A percentile compares a stretch with the other conserved stretches of the same genome.
phyloP scores from a whole-genome alignment of 2,797 vertebrate species.

The Capromys pilorides region DNA sequence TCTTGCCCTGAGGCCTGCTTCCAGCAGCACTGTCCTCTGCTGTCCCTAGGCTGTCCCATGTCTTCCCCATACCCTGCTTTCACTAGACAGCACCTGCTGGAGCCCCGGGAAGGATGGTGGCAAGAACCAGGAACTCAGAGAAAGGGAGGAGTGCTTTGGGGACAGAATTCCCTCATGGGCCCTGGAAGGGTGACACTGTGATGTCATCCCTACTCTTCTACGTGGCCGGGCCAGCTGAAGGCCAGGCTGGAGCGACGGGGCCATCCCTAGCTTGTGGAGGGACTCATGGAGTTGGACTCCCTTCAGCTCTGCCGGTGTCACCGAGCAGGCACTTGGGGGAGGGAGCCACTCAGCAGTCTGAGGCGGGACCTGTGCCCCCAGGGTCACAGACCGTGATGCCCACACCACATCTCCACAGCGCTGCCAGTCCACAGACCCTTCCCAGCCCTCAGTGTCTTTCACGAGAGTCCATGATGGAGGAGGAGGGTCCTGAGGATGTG shows the following conservation, averaged over 20 bases:
- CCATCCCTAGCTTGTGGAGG: neutral
- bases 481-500: neutral
- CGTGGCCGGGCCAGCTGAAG: neutral
- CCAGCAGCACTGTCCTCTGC: fast-evolving
- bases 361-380: neutral
- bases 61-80: neutral
- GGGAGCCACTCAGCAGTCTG: no score
- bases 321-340: neutral
- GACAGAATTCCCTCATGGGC: neutral
- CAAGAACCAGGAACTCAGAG: neutral
- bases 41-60: fast-evolving
- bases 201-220: neutral
- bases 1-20: fast-evolving
- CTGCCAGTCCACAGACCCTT: neutral
- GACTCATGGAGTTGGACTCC: neutral
- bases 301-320: neutral
- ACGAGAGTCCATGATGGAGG: neutral
- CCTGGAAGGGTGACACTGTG: neutral
- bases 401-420: neutral
- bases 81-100: neutral
- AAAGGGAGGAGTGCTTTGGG: neutral
- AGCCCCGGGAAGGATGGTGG: neutral
- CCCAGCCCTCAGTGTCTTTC: neutral
- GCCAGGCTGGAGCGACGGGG: neutral
- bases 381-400: no score